These are phyloP conservation scores for Schizopygopsis pylzovi DNA, from an alignment of 2,797 vertebrate species.

Conservation along the genomic window DNA sequence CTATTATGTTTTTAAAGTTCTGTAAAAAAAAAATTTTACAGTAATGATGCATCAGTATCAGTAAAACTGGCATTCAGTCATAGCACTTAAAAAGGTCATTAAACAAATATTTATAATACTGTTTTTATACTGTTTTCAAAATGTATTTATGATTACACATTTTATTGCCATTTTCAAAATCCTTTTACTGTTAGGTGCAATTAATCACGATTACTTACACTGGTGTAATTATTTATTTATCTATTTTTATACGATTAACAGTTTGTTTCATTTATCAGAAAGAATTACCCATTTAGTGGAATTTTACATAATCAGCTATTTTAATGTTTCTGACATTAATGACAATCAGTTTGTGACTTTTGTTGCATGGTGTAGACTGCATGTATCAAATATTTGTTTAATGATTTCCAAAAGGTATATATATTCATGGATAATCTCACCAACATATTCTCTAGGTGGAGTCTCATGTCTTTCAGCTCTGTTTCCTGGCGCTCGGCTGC, in stretches of 20 bases:
- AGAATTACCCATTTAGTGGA: neutral
- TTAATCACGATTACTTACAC: neutral
- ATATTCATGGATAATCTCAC: constrained; percentile 70
- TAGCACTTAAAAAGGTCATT: neutral
- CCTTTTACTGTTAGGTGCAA: neutral
- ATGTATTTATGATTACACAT: too few species aligned
- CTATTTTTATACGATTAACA: neutral
- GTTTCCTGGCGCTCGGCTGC: constrained; percentile 83
- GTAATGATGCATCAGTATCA: neutral
- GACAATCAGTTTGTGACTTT: neutral
- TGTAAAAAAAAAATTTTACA: neutral
- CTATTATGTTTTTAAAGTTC: too few species aligned
- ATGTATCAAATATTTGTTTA: neutral
- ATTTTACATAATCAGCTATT: neutral
- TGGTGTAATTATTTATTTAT: neutral
- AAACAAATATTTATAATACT: neutral
- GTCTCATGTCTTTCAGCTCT: constrained; percentile 92
- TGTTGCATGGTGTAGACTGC: neutral
- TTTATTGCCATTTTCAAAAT: neutral
- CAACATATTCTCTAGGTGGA: constrained; percentile 96
- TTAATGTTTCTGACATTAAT: neutral
- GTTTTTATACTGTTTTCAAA: neutral
- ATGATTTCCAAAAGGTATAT: neutral
- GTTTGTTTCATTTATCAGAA: neutral
- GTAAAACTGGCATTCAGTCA: too few species aligned